A percentile compares a stretch with the other conserved stretches of the same genome.
phyloP scores from a whole-genome alignment of 2,797 vertebrate genomes.

The Sebastes vulpes region DNA sequence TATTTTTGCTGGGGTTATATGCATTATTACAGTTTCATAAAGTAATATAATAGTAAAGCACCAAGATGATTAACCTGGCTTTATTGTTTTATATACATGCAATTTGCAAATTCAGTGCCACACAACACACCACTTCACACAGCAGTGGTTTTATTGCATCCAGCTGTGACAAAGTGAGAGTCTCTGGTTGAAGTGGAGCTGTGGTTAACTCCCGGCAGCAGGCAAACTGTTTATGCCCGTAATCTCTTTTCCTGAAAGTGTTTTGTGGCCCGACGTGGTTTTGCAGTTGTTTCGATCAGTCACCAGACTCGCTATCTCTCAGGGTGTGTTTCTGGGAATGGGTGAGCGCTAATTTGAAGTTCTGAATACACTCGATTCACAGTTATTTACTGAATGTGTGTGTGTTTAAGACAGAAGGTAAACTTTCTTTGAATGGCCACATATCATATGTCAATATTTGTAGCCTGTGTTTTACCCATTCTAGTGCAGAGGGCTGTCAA shows the following conservation, averaged over 20 bases:
- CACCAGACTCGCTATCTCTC: slow-evolving; percentile 22
- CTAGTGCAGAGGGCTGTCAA: not conserved
- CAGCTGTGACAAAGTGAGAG: slow-evolving; percentile 54
- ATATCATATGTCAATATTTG: slow-evolving; percentile 8
- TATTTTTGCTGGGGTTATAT: not conserved
- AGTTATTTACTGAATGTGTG: not conserved
- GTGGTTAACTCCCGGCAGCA: slow-evolving; percentile 40
- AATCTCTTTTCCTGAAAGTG: slow-evolving; percentile 58
- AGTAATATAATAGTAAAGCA: not conserved
- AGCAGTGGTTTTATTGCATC: slow-evolving; percentile 50
- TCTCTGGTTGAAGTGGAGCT: slow-evolving; percentile 14
- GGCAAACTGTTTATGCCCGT: slow-evolving; percentile 50
- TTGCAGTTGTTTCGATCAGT: slow-evolving; percentile 44
- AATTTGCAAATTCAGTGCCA: slow-evolving; percentile 20
- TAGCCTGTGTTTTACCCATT: not conserved
- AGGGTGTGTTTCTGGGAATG: slow-evolving; percentile 22
- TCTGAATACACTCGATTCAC: not conserved
- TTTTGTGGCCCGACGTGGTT: slow-evolving; percentile 51
- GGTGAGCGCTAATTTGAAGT: slow-evolving; percentile 7
- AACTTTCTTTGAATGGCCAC: not conserved
- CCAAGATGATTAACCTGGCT: not conserved
- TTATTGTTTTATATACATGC: not conserved
- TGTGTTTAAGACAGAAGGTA: not conserved
- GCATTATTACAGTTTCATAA: not conserved
- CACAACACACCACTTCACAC: slow-evolving; percentile 27